These are phyloP conservation scores for Lepidochitona cinerea DNA, from an alignment of 2,888 invertebrate genomes.

Conservation along the genomic window DNA sequence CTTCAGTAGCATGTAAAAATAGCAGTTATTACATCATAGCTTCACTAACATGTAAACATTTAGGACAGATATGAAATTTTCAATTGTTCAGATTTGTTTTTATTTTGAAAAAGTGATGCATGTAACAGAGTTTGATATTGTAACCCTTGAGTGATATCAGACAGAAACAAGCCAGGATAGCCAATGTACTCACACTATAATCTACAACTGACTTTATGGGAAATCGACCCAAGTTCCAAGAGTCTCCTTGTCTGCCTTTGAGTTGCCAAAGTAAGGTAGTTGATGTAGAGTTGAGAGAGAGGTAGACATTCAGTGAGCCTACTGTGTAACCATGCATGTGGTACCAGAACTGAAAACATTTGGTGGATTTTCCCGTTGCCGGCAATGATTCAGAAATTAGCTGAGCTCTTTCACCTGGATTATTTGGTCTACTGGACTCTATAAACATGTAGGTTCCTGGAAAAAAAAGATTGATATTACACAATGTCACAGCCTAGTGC, in stretches of 20 bases:
- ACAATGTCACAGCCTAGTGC: too few relatives aligned
- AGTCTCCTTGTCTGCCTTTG: conserved; percentile 39
- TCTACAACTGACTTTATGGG: conserved; percentile 14
- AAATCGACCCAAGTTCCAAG: conserved; percentile 46
- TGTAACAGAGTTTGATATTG: too few relatives aligned
- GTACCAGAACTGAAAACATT: conserved; percentile 65
- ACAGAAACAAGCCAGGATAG: too few relatives aligned
- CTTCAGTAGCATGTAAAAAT: too few relatives aligned
- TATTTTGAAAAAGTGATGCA: too few relatives aligned
- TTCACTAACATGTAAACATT: too few relatives aligned
- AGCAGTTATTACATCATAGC: too few relatives aligned
- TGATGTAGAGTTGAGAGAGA: conserved; percentile 33
- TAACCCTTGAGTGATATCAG: too few relatives aligned
- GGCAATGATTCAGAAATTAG: conserved; percentile 62
- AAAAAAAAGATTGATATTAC: conserved; percentile 4
- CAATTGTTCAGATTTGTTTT: too few relatives aligned
- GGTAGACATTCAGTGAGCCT: conserved; percentile 54
- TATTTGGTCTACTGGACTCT: conserved; percentile 72
- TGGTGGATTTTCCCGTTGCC: conserved; percentile 34
- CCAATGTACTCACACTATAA: not conserved
- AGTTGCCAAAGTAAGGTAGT: conserved; percentile 41
- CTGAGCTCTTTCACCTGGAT: conserved; percentile 75
- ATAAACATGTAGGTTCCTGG: conserved; percentile 56
- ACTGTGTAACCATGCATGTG: conserved; percentile 59
- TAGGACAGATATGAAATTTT: too few relatives aligned